These are phyloP conservation scores for Australoheros facetus DNA, from an alignment of 2,797 vertebrate genomes.

Conservation along the genomic window DNA sequence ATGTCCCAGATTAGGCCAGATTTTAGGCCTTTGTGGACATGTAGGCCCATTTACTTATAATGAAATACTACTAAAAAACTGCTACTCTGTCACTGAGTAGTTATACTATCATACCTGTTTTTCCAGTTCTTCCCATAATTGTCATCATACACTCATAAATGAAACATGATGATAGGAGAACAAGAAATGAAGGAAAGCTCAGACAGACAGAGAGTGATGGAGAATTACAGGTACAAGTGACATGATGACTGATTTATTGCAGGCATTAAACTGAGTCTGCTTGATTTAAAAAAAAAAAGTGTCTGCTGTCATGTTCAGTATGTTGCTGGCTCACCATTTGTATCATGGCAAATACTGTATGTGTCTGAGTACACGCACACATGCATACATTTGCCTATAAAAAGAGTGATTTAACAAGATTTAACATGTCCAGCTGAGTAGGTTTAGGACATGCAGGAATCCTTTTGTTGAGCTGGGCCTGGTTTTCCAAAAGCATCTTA, in stretches of 20 bases:
- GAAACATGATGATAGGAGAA: constrained; percentile 3
- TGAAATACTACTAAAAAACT: background rate
- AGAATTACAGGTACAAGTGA: constrained; percentile 71
- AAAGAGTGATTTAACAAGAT: constrained; percentile 2
- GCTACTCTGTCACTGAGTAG: background rate
- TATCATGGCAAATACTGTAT: constrained; percentile 31
- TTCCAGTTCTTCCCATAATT: background rate
- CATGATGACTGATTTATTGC: constrained; percentile 72
- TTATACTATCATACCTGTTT: too few relatives aligned
- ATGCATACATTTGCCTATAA: background rate
- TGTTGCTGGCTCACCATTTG: constrained; percentile 27
- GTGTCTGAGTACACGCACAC: background rate
- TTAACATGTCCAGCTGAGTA: background rate
- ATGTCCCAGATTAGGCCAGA: too few relatives aligned
- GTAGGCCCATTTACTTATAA: background rate
- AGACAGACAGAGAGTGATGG: constrained; percentile 15
- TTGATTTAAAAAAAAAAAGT: background rate
- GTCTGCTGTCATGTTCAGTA: constrained; percentile 58
- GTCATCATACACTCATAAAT: background rate
- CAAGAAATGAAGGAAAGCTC: constrained; percentile 34
- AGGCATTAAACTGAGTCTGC: constrained; percentile 52
- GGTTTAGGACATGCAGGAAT: background rate
- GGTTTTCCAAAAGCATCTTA: background rate
- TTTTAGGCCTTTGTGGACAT: too few relatives aligned
- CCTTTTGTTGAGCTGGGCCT: background rate